Base-by-base conservation (phyloP, 2,113 vertebrate genomes). In the Atrichornis clamosus region DNA sequence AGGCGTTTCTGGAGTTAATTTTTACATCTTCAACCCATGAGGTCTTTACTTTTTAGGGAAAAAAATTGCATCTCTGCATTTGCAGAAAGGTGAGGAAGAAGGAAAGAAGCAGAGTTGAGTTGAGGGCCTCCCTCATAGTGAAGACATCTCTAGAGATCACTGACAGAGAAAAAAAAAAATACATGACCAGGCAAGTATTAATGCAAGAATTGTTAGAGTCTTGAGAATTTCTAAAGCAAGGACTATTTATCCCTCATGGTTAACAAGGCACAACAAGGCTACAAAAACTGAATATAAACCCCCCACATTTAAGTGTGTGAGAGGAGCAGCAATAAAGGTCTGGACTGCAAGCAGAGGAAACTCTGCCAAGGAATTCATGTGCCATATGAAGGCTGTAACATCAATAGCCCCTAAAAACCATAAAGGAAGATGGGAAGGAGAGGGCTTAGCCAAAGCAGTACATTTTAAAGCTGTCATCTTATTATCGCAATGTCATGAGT, bases 231-330 rank as follows among this genome's bases (percentile, higher is more conserved):
- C 39, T 62, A 55, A 62, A 85, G 50, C 19, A 56, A 94, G 33
- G 94, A 79, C 26, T 52, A 90, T 83, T 83, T 91, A 85, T 65
- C 74, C 59, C 35, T 67, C 33, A 32, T 44, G 22, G 59, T 70
- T 96, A 95, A 88, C 94, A 92, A 92, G 79, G 60, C 50, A 93
- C 92, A 94, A 95, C 90, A 92, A 96, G 90, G 95, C 59, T 92
- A 93, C 72, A 81, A 41, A 83, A 92, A 86, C 1, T 26, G 53
- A 89, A 82, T 73, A 42, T 33, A 87, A 87, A 20, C 2, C n/a
- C 84, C 42, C 28, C 55, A 64, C 52, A 35, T 89, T 86, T 91
- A 81, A 70, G 84, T 37, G 75, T 52, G 85, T 13, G 79, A 95
- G 47, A 88, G 46, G 73, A 96, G 69, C 76, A 92, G 76, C 73